These are phyloP conservation scores for Galleria mellonella DNA, from an alignment of 1,140 invertebrate genomes.

Conservation along the genomic window DNA sequence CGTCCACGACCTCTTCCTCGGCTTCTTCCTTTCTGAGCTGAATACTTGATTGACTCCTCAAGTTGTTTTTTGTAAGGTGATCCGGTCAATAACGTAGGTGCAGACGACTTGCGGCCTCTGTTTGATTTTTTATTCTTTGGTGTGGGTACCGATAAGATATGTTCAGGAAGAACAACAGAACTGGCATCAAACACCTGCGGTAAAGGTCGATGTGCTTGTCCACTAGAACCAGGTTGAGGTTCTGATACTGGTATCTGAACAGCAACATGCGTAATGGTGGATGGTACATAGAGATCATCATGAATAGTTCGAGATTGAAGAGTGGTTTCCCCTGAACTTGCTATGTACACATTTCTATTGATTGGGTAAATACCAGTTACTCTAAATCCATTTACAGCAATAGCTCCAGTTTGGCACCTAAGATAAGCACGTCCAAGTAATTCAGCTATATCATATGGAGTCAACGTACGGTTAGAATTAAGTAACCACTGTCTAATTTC, in stretches of 20 bases:
- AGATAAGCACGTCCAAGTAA: conserved; percentile 15
- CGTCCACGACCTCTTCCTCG: conserved; percentile 6
- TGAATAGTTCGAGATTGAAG: no score
- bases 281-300: no score
- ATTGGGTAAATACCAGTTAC: conserved; percentile 14
- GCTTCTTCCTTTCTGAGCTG: conserved; percentile 1
- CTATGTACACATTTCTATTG: no score
- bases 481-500: conserved; percentile 10
- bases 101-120: conserved; percentile 8
- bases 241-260: no score
- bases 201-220: no score
- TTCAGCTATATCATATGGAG: conserved; percentile 8
- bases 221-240: no score
- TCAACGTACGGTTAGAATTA: conserved; percentile 2
- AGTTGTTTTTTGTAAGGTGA: conserved; percentile 6
- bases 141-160: conserved; percentile 7
- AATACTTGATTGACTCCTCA: conserved; percentile 1
- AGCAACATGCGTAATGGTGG: no score
- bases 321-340: no score
- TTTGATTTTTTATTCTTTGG: conserved; percentile 8
- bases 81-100: conserved; percentile 1
- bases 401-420: conserved; percentile 7
- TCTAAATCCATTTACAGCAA: conserved; percentile 18
- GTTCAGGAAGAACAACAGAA: conserved; percentile 10
- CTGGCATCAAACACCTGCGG: conserved; percentile 11